Evolutionary conservation across 2,888 invertebrate genomes (phyloP), one percentile per base, ranked within the genome.

Genomic region (Nephrotoma guestfalica): DNA sequence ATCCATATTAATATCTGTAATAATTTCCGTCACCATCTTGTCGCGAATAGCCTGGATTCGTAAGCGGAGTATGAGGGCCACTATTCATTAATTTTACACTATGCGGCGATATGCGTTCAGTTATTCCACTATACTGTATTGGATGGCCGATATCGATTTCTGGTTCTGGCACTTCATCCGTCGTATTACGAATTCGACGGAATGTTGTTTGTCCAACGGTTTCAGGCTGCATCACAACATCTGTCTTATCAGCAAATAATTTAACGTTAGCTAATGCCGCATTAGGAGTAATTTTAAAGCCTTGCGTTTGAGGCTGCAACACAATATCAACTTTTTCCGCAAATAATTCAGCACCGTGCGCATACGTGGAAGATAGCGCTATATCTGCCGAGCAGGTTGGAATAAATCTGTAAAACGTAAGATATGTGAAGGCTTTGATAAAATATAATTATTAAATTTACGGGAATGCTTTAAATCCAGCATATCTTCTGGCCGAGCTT

Each of bases 21-120:
- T 94, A 93, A 86, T 94, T 94, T 88, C 95, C 95, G 88, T 95
- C 96, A 83, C 95, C 94, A 6, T 94, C 94, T 91, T 96, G 96
- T 88, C 96, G 93, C 87, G 95, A 95, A 91, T 94, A 96, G 2
- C 96, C 96, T 87, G 96, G 95, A 90, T 96, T 96, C 41, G 96
- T 96, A 91, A 95, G 94, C 88, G 96, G 95, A 13, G 94, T 94
- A 90, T 96, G 96, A 51, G 95, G 95, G 4, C 96, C 95, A n/a
- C 95, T 95, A 90, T 96, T 96, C 92, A 96, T 96, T 86, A 96
- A 91, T 91, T 96, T 96, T 86, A 96, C 93, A 89, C 94, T 95
- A 90, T 94, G 94, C 6, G 95, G 95, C 88, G 96, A 95, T 42
- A 92, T 92, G 88, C 93, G 93, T 87, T 95, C 94, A 41, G 89